phyloP scores from a whole-genome alignment of 2,113 vertebrate genomes.

The Genyomyrus donnyi region DNA sequence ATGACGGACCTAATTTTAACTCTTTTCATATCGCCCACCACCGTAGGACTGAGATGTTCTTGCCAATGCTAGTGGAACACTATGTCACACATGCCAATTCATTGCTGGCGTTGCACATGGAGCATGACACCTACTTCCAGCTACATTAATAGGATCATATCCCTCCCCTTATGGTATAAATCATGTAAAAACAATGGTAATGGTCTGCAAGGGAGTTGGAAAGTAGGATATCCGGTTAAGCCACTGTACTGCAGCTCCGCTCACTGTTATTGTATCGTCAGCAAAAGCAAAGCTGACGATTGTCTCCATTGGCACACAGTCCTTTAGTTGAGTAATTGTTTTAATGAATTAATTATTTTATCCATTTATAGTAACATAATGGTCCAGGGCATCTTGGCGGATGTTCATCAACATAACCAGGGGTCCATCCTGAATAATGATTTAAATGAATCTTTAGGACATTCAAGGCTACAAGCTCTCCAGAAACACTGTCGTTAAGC shows the following conservation, averaged over 20 bases:
- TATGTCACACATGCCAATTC: conserved; percentile 1
- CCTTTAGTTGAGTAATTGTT: conserved; percentile 2
- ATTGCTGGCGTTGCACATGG: neutral
- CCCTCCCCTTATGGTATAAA: neutral
- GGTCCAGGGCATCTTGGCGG: neutral
- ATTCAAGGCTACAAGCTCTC: neutral
- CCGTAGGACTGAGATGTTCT: neutral
- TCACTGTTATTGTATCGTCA: neutral
- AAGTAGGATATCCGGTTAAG: neutral
- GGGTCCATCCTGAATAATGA: neutral
- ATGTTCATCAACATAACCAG: neutral
- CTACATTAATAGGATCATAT: neutral
- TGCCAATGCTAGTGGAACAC: neutral
- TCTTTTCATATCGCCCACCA: neutral
- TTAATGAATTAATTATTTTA: conserved; percentile 4
- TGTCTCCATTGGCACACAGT: neutral
- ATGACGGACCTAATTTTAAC: neutral
- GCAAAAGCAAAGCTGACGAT: neutral
- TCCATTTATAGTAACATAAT: neutral
- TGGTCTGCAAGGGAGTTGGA: neutral
- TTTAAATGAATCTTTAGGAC: neutral
- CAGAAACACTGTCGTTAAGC: neutral
- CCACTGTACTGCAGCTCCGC: neutral
- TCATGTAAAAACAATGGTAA: neutral
- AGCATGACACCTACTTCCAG: neutral